Conservation (phyloP, 2,888 invertebrate genomes). For the Melanostoma scalare region DNA sequence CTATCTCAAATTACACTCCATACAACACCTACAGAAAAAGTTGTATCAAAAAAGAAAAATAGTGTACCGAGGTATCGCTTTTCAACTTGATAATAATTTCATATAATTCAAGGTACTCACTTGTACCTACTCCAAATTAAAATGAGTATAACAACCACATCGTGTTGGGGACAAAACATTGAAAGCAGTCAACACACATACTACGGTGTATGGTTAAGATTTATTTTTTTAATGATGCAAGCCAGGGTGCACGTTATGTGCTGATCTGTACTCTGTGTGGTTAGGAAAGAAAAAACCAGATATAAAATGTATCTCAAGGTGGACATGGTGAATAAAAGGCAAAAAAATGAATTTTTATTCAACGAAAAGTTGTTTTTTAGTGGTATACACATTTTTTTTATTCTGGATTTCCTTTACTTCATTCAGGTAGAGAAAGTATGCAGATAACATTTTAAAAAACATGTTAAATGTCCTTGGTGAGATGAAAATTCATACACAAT, state of each 20-base stretch:
- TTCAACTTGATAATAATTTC: constrained; percentile 53
- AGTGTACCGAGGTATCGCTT: constrained; percentile 29
- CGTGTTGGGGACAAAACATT: constrained; percentile 35
- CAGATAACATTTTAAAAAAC: constrained; percentile 4
- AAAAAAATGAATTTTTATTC: constrained; percentile 46
- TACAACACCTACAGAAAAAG: constrained; percentile 17
- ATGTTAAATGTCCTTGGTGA: constrained; percentile 54
- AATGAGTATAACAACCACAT: constrained; percentile 65
- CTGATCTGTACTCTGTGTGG: constrained; percentile 2
- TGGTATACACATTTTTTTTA: constrained; percentile 45
- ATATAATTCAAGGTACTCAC: constrained; percentile 51
- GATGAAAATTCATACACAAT: no score
- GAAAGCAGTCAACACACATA: constrained; percentile 5
- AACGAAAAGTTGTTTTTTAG: constrained; percentile 40
- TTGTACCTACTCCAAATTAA: constrained; percentile 22
- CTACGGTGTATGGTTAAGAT: constrained; percentile 11
- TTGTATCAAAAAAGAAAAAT: constrained; percentile 8
- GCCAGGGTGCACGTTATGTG: constrained; percentile 12
- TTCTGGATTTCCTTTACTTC: constrained; percentile 20
- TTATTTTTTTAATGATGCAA: constrained; percentile 54
- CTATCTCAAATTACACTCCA: constrained; percentile 64
- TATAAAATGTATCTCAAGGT: constrained; percentile 68
- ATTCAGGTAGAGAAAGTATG: constrained; percentile 33
- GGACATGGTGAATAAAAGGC: constrained; percentile 38
- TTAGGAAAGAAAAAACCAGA: constrained; percentile 33